These are phyloP conservation scores for Conger conger DNA, from an alignment of 2,113 vertebrate species.

Conservation along the genomic window DNA sequence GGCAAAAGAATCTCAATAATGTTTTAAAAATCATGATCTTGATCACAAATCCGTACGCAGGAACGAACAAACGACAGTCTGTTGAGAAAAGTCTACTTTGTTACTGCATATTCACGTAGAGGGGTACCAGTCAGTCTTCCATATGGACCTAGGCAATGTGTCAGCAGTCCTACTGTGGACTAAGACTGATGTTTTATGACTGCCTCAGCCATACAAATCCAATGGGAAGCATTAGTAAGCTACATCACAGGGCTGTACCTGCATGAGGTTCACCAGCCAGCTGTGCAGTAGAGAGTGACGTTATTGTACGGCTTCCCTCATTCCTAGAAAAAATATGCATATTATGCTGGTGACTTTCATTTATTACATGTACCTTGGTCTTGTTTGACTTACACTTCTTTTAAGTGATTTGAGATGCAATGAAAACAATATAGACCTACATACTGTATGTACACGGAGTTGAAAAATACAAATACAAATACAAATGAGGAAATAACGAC, in stretches of 20 bases:
- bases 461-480: background rate
- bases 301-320: conserved; percentile 11
- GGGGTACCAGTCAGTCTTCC: background rate
- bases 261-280: background rate
- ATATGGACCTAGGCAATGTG: background rate
- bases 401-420: no score
- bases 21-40: background rate
- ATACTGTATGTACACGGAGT: no score
- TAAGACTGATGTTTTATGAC: background rate
- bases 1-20: background rate
- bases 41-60: background rate
- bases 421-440: background rate
- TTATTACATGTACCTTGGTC: background rate
- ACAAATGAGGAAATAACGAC: background rate
- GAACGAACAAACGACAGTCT: background rate
- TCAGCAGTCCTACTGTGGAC: background rate
- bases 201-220: background rate
- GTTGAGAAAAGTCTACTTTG: background rate
- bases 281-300: background rate
- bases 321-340: conserved; percentile 5
- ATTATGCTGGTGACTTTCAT: conserved; percentile 5
- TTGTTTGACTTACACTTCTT: background rate
- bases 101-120: background rate
- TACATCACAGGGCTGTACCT: background rate
- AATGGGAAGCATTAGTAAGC: background rate